These are phyloP conservation scores for Somateria mollissima DNA, from an alignment of 2,797 vertebrate species.

Conservation along the genomic window DNA sequence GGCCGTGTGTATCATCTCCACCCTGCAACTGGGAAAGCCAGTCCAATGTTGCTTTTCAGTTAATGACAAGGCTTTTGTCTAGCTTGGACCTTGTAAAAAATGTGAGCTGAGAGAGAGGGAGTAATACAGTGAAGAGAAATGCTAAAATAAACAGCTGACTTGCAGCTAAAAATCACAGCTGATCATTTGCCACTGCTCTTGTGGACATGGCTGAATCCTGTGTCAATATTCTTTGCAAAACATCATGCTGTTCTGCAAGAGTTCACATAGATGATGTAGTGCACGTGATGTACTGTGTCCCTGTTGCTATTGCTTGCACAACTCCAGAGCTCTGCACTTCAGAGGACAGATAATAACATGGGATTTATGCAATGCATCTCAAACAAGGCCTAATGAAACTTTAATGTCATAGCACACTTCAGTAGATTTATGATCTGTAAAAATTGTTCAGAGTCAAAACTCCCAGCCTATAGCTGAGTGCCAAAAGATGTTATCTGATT, in stretches of 20 bases:
- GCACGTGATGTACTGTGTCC: neutral
- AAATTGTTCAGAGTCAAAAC: neutral
- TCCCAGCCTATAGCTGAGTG: neutral
- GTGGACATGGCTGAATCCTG: neutral
- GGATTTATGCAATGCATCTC: neutral
- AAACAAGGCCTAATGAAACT: neutral
- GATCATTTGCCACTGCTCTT: neutral
- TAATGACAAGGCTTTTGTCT: neutral
- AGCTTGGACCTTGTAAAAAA: neutral
- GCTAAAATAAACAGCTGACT: constrained; percentile 2
- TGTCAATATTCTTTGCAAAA: neutral
- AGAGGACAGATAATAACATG: neutral
- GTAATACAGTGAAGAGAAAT: neutral
- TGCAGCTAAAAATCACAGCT: neutral
- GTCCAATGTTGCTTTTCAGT: neutral
- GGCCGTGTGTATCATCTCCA: neutral
- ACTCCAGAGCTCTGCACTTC: neutral
- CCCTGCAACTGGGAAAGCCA: neutral
- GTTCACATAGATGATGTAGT: neutral
- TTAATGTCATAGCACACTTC: constrained; percentile 1
- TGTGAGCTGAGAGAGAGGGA: neutral
- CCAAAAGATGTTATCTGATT: neutral
- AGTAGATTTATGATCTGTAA: neutral
- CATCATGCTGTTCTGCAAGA: neutral
- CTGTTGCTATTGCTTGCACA: neutral